Conservation (phyloP, 2,113 vertebrate genomes). For the Anas platyrhynchos region DNA sequence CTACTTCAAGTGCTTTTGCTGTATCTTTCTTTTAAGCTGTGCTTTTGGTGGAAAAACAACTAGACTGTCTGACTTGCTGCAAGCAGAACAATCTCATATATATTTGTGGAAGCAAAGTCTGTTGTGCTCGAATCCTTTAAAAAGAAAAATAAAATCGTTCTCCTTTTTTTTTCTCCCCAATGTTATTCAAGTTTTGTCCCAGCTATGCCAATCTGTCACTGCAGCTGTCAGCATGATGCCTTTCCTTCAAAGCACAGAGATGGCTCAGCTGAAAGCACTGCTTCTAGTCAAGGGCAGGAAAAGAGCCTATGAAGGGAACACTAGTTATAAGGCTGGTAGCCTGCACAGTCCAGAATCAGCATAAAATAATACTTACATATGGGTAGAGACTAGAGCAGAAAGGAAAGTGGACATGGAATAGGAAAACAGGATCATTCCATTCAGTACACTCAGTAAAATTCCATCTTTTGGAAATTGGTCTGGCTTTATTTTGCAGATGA, state of each 20-base stretch:
- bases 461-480: not conserved
- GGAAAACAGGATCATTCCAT: not conserved
- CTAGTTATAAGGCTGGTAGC: not conserved
- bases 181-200: constrained; percentile 32
- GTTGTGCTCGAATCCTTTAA: not conserved
- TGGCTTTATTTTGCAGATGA: not conserved
- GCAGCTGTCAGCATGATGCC: constrained; percentile 45
- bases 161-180: not conserved
- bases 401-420: not conserved
- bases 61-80: not conserved
- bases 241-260: constrained; percentile 26
- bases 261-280: constrained; percentile 9
- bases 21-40: not conserved
- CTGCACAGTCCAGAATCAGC: not conserved
- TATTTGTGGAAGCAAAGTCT: constrained; percentile 22
- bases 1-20: not conserved
- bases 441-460: not conserved
- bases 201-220: constrained; percentile 40
- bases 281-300: not conserved
- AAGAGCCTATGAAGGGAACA: not conserved
- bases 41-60: not conserved
- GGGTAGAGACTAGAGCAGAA: not conserved
- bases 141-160: not conserved
- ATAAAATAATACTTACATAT: not conserved
- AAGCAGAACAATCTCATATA: not conserved